These are phyloP conservation scores for Pachypeltis micranthus DNA, from an alignment of 1,140 invertebrate genomes.

Conservation along the genomic window DNA sequence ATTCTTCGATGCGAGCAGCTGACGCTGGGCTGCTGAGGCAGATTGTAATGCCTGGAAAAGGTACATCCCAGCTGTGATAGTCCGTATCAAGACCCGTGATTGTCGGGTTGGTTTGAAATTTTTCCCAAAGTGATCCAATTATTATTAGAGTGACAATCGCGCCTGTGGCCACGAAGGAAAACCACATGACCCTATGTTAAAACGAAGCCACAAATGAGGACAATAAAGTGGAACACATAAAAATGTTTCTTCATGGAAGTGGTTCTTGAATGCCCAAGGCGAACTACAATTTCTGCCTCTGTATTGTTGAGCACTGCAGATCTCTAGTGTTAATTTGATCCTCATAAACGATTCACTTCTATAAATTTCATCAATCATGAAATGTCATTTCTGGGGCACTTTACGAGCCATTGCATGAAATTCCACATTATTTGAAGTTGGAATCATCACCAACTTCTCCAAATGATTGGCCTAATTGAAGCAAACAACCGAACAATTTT, in stretches of 20 bases:
- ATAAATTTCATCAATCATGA: not conserved
- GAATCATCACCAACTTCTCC: too few species aligned
- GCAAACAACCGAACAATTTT: too few species aligned
- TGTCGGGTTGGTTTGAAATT: slow-evolving; percentile 66
- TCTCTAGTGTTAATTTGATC: not conserved
- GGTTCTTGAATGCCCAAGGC: not conserved
- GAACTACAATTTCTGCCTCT: not conserved
- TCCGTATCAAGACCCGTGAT: slow-evolving; percentile 52
- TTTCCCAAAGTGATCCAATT: slow-evolving; percentile 59
- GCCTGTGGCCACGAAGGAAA: slow-evolving; percentile 50
- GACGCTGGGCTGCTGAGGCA: slow-evolving; percentile 44
- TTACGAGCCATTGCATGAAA: too few species aligned
- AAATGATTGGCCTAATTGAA: too few species aligned
- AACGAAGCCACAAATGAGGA: slow-evolving; percentile 6
- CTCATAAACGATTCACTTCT: not conserved
- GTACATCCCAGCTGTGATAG: slow-evolving; percentile 59
- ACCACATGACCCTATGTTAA: slow-evolving; percentile 55
- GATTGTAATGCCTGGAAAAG: slow-evolving; percentile 53
- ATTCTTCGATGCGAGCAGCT: not conserved
- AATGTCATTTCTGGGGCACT: too few species aligned
- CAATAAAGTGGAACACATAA: not conserved
- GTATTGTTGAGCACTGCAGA: not conserved
- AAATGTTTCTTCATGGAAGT: not conserved
- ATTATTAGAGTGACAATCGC: slow-evolving; percentile 52
- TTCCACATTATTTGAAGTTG: too few species aligned